Evolutionary conservation across 2,113 vertebrate species (phyloP).

Genomic region (Pollimyrus isidori): DNA sequence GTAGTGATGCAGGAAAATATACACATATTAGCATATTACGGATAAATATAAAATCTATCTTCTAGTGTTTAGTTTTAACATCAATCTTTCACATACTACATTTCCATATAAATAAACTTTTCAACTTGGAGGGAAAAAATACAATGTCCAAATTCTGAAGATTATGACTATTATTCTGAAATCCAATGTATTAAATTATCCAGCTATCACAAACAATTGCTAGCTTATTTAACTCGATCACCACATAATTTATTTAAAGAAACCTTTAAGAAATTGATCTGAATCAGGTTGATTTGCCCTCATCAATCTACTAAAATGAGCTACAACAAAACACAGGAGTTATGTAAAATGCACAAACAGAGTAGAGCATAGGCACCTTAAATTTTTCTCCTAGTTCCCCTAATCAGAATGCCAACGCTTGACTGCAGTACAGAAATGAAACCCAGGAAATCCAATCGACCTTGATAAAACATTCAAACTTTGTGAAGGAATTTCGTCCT

Average conservation of each 20-base stretch:
- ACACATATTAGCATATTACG: neutral
- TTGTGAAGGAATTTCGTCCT: neutral
- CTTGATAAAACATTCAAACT: conserved; percentile 3
- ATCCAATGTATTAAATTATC: neutral
- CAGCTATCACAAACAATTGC: neutral
- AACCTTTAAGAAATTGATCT: neutral
- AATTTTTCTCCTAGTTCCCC: neutral
- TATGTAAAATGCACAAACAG: neutral
- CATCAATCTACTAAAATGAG: neutral
- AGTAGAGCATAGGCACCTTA: neutral
- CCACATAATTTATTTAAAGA: neutral
- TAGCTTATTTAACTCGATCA: neutral
- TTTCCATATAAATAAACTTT: neutral
- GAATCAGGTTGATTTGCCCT: neutral
- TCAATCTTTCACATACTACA: neutral
- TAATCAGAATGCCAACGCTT: neutral
- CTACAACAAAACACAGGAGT: neutral
- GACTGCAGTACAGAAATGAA: neutral
- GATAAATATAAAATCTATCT: neutral
- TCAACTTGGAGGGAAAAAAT: neutral
- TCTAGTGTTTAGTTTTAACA: neutral
- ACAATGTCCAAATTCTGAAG: neutral
- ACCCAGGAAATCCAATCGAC: neutral
- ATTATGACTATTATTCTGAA: neutral
- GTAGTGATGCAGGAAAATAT: neutral